Conservation (phyloP, 2,888 invertebrate genomes). For the Philereme vetulata region DNA sequence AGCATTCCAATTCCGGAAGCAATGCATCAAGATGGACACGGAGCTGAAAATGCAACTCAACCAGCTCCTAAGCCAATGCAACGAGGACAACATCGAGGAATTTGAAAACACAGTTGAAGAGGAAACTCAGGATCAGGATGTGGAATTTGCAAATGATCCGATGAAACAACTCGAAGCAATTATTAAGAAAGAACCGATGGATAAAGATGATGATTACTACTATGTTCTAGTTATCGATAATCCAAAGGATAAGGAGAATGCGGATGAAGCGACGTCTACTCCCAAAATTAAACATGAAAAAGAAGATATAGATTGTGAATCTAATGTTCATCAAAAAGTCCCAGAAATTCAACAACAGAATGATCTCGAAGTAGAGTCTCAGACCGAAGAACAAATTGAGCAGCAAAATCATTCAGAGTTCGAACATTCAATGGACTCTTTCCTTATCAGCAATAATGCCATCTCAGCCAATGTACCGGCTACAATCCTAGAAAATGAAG, state of each 20-base stretch:
- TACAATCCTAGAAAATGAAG: slow-evolving; percentile 75
- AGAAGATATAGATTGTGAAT: neutral
- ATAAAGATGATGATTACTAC: slow-evolving; percentile 77
- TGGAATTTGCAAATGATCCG: slow-evolving; percentile 64
- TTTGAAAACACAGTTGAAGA: slow-evolving; percentile 36
- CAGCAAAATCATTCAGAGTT: slow-evolving; percentile 45
- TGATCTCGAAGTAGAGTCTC: neutral
- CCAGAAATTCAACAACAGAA: neutral
- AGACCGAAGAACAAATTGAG: slow-evolving; percentile 24
- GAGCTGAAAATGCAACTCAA: slow-evolving; percentile 68
- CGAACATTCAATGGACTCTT: slow-evolving; percentile 67
- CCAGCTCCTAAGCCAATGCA: slow-evolving; percentile 49
- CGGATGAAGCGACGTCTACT: slow-evolving; percentile 1
- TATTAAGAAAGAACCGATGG: slow-evolving; percentile 70
- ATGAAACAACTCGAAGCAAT: slow-evolving; percentile 69
- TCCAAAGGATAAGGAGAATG: slow-evolving; percentile 41
- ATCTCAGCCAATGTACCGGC: slow-evolving; percentile 72
- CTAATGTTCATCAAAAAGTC: neutral
- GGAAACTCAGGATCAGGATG: slow-evolving; percentile 34
- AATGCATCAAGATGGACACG: slow-evolving; percentile 75
- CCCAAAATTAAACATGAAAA: neutral
- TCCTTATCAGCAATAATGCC: slow-evolving; percentile 59
- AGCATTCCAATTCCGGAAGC: slow-evolving; percentile 71
- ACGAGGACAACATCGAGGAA: slow-evolving; percentile 41
- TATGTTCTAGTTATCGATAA: slow-evolving; percentile 78